Percentiles rank a stretch among this genome's conserved stretches.
phyloP scores from a whole-genome alignment of 2,888 invertebrate genomes.

The Oasisia sp. region DNA sequence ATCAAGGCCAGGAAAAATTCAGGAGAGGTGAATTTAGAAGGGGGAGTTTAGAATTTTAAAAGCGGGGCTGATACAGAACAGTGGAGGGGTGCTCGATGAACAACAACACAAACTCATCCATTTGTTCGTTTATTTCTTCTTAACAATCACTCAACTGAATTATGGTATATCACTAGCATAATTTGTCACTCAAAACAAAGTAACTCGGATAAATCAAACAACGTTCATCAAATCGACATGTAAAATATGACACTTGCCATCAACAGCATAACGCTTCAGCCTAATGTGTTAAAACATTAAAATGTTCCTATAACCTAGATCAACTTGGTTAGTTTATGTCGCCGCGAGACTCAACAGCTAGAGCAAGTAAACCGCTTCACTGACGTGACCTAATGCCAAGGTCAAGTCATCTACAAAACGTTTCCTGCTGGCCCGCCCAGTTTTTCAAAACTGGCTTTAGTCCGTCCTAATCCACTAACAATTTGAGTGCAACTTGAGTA shows the following conservation, averaged over 20 bases:
- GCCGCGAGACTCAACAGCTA: background rate
- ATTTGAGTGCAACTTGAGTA: background rate
- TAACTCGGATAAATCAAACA: background rate
- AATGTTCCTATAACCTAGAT: background rate
- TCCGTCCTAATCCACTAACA: background rate
- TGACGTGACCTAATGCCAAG: too few species aligned
- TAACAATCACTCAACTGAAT: background rate
- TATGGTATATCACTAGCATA: background rate
- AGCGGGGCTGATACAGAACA: too few species aligned
- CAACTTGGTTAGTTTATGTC: background rate
- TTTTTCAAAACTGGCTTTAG: too few species aligned
- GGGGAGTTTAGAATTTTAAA: too few species aligned
- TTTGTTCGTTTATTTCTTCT: background rate
- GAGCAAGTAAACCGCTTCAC: background rate
- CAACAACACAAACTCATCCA: background rate
- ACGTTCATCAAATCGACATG: background rate
- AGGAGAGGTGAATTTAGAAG: too few species aligned
- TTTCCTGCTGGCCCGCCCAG: background rate
- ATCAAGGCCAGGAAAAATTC: too few species aligned
- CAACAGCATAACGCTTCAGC: background rate
- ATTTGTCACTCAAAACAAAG: slow-evolving; percentile 3
- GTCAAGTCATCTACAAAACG: too few species aligned
- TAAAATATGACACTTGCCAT: slow-evolving; percentile 1
- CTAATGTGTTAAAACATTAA: slow-evolving; percentile 9
- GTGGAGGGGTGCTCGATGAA: background rate